Base-by-base conservation (phyloP, 2,888 invertebrate genomes). In the Halictus quadricinctus region DNA sequence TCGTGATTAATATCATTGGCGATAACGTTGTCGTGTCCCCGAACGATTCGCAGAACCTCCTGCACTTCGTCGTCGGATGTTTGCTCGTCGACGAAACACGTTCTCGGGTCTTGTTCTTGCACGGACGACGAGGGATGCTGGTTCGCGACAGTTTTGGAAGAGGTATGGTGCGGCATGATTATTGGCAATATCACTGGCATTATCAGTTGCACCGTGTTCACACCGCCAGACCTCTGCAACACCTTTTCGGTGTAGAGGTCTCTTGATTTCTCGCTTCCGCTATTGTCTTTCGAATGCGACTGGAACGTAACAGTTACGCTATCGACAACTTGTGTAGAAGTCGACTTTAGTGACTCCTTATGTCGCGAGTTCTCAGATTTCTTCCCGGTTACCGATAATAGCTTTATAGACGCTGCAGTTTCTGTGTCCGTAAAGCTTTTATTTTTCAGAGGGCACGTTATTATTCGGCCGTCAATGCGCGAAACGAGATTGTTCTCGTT, bases 1-100 rank as follows among this genome's bases (percentile, higher is more conserved):
- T 89, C 90, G n/a, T 89, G 90, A 79, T 91, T 86, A 3, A 86
- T 78, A 0, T 50, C 77, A 18, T 75, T 43, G 10, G 15, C 76
- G 18, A 29, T n/a, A n/a, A n/a, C 64, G 12, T 21, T 25, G 25
- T 25, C 36, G 21, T 41, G 25, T 8, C 78, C 73, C 8, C 88
- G 80, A 0, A 72, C 72, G 29, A 89, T 89, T 36, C 86, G 76
- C 18, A 88, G 29, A 0, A 89, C 83, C 72, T 90, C 89, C 29
- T 89, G 84, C 12, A 89, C 41, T 0, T 89, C 90, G 12, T 88
- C 78, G 10, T 85, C 72, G 10, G 74, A 10, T n/a, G 25, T 60
- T 10, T 43, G 18, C 5, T 72, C 25, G 13, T 8, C 15, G 3
- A 6, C 8, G 1, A 5, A 8, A 21, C 6, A n/a, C n/a, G 41